A percentile compares a stretch with the other conserved stretches of the same genome.
Conservation (phyloP, 2,888 invertebrate genomes). For the Leptothorax acervorum region DNA sequence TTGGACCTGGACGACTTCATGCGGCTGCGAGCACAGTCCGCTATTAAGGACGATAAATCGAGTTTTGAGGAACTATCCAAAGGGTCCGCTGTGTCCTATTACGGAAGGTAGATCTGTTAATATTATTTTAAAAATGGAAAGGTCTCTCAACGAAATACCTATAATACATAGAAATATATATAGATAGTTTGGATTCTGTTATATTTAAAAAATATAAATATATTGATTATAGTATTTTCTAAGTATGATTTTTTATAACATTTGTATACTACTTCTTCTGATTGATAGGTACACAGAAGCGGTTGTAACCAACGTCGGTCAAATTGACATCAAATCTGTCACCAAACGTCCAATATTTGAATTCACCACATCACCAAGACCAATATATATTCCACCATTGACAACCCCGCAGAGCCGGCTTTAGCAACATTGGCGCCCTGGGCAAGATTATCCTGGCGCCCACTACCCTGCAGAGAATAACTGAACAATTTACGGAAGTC, state of each 20-base stretch:
- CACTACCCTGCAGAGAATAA: no score
- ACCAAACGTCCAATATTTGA: slow-evolving; percentile 48
- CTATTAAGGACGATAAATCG: slow-evolving; percentile 93
- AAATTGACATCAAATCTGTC: slow-evolving; percentile 12
- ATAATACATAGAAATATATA: not conserved
- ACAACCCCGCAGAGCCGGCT: no score
- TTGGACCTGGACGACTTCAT: slow-evolving; percentile 96
- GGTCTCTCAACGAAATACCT: not conserved
- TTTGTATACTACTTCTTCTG: not conserved
- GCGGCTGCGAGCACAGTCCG: slow-evolving; percentile 94
- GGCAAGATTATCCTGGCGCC: no score
- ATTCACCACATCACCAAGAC: slow-evolving; percentile 60
- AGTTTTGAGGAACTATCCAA: slow-evolving; percentile 90
- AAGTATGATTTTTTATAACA: not conserved
- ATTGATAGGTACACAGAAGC: slow-evolving; percentile 33
- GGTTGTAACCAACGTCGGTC: slow-evolving; percentile 48
- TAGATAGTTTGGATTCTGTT: not conserved
- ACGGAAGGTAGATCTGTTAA: slow-evolving; percentile 77
- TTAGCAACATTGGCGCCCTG: no score
- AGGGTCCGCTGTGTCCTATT: slow-evolving; percentile 89
- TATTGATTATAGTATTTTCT: not conserved
- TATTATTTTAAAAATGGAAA: not conserved
- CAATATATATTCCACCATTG: slow-evolving; percentile 68
- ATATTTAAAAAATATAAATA: not conserved
- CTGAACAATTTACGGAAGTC: no score